Percentiles rank a stretch among this genome's conserved stretches.
Conservation (phyloP, 1,140 invertebrate genomes). For the Idris sp. region DNA sequence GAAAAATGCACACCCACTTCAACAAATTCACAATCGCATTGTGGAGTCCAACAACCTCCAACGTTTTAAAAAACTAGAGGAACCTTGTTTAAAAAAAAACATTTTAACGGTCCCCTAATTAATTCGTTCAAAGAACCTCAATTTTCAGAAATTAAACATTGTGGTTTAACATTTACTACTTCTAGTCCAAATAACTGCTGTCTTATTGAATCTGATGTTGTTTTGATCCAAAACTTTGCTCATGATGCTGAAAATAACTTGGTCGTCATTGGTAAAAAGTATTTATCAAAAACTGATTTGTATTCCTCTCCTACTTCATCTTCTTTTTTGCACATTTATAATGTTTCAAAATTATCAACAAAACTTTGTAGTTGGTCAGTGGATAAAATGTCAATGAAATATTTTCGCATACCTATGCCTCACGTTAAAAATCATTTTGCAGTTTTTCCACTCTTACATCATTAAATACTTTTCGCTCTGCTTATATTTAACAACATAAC, state of each 20-base stretch:
- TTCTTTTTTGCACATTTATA: background rate
- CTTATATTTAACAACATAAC: no score
- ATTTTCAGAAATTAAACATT: background rate
- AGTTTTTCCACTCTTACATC: no score
- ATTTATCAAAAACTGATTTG: background rate
- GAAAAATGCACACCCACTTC: background rate
- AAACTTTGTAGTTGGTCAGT: background rate
- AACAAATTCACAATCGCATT: slow-evolving; percentile 6
- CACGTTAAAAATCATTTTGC: no score
- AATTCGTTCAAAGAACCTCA: background rate
- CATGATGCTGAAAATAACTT: background rate
- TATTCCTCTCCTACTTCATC: background rate
- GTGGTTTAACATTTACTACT: background rate
- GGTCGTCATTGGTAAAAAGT: slow-evolving; percentile 1
- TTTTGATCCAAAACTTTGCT: background rate
- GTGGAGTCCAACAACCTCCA: background rate
- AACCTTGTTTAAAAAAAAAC: background rate
- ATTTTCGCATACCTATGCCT: slow-evolving; percentile 1
- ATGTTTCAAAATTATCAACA: background rate
- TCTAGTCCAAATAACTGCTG: slow-evolving; percentile 10
- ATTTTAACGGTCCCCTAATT: background rate
- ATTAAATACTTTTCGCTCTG: no score
- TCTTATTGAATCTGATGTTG: background rate
- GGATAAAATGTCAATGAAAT: background rate
- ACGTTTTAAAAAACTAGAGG: no score